These are phyloP conservation scores for Drosophila trapezifrons DNA, from an alignment of 1,140 invertebrate genomes.

Conservation along the genomic window DNA sequence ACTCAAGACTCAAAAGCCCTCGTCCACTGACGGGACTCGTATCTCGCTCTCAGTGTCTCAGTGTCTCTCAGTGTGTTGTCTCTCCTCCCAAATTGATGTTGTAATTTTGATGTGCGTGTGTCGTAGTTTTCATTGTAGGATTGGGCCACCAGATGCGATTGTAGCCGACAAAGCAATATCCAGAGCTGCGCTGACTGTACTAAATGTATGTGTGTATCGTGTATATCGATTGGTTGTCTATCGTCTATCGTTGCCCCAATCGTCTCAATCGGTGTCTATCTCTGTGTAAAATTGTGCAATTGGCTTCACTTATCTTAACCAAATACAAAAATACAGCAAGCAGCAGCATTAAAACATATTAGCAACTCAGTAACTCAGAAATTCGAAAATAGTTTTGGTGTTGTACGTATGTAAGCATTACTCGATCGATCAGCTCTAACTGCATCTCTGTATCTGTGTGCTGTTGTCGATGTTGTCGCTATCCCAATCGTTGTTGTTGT, in stretches of 20 bases:
- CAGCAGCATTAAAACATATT: conserved; percentile 21
- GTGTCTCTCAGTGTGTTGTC: conserved; percentile 17
- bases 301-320: conserved; percentile 40
- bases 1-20: conserved; percentile 6
- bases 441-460: conserved; percentile 64
- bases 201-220: conserved; percentile 35
- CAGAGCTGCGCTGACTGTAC: conserved; percentile 20
- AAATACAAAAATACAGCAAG: conserved; percentile 14
- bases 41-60: conserved; percentile 14
- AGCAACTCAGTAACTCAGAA: conserved; percentile 30
- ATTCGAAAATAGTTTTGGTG: conserved; percentile 78
- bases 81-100: conserved; percentile 44
- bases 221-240: conserved; percentile 49
- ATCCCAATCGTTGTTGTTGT: conserved; percentile 44
- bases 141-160: conserved; percentile 28
- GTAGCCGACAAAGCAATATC: conserved; percentile 49
- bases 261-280: conserved; percentile 58
- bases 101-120: conserved; percentile 41
- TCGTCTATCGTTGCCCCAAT: conserved; percentile 44
- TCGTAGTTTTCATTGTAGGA: conserved; percentile 47
- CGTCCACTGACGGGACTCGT: neutral
- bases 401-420: conserved; percentile 74
- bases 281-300: conserved; percentile 32
- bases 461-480: conserved; percentile 60
- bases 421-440: conserved; percentile 36